phyloP scores from a whole-genome alignment of 2,888 invertebrate genomes.

The Protonemura montana region DNA sequence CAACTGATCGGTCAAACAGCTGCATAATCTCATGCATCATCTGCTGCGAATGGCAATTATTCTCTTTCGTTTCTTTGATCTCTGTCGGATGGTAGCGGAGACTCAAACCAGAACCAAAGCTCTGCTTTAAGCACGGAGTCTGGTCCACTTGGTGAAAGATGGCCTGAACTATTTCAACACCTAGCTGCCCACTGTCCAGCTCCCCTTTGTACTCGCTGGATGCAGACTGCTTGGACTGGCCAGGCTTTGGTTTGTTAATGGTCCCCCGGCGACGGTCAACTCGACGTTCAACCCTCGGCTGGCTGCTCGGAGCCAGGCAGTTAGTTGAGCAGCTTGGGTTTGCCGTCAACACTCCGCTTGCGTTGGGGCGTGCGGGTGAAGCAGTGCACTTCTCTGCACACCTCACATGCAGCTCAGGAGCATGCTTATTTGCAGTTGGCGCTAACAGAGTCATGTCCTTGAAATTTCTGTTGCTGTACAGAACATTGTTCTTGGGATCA shows the following conservation, averaged over 20 bases:
- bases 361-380: no score
- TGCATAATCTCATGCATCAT: constrained; percentile 25
- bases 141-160: constrained; percentile 16
- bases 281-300: neutral
- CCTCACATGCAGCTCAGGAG: no score
- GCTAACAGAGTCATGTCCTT: no score
- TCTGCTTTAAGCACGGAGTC: constrained; percentile 8
- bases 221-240: neutral
- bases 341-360: no score
- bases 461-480: no score
- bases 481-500: neutral
- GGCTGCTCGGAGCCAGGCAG: neutral
- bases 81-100: neutral
- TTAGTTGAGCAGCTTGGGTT: neutral
- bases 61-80: neutral
- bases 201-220: constrained; percentile 18
- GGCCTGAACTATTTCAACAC: constrained; percentile 2
- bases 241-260: neutral
- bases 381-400: no score
- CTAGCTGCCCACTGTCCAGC: constrained; percentile 26
- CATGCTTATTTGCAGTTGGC: no score
- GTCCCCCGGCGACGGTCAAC: neutral
- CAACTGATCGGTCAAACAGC: constrained; percentile 15
- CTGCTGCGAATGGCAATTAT: neutral
- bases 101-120: neutral